Evolutionary conservation across 2,888 invertebrate species (phyloP), one percentile per base, ranked within the genome.

Genomic region (Thecophora atra): DNA sequence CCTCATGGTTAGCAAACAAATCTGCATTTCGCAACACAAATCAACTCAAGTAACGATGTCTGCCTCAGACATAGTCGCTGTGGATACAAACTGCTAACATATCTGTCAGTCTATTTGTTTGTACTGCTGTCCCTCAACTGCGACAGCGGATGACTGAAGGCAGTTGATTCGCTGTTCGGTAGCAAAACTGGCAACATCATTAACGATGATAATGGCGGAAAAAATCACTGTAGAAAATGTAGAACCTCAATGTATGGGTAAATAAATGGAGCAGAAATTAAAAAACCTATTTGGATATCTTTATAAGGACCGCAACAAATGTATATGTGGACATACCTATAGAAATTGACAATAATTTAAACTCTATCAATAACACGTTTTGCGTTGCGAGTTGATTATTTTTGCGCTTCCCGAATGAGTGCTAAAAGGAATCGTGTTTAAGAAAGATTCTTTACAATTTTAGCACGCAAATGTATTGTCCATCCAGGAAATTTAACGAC

Each of bases 11-110:
- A 26, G 71, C 71, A 73, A 73, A 64, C 30, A 68, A 73, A 73
- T 73, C 71, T 65, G 71, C 71, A 72, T 74, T 74, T 72, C 72
- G 70, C 74, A 74, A 72, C 72, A 70, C 68, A 74, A 74, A 74
- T 74, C 72, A 74, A 63, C 72, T 67, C 58, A 67, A 37, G 62
- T 74, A 72, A 72, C 72, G 72, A 74, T 63, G 73, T 72, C 26
- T 68, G 58, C 15, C 42, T 7, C 21, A 26, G 30, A 28, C 7
- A 60, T 15, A 26, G n/a, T 47, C 24, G 6, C 54, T 56, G 67
- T 6, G 56, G 15, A 51, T 21, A 19, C 37, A n/a, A 7, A 67
- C 42, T 54, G 37, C 52, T 51, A 24, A 28, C 28, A 47, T 56
- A 28, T 26, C 28, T 28, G 37, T 65, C 52, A 28, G 66, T 52